phyloP scores from a whole-genome alignment of 1,140 invertebrate genomes.

The Drosophila navojoa region DNA sequence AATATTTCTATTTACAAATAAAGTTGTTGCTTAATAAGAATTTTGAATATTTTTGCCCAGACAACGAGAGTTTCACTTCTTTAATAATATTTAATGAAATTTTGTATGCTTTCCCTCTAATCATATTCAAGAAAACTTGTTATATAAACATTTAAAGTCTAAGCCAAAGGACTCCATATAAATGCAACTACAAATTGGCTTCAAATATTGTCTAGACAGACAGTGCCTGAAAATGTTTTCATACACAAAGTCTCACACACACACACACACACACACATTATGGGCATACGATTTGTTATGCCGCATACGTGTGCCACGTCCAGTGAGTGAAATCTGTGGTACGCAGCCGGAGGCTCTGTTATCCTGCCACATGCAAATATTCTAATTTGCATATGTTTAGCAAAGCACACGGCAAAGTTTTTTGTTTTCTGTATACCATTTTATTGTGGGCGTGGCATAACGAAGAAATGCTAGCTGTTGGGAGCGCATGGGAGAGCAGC shows the following conservation, averaged over 20 bases:
- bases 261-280: not conserved
- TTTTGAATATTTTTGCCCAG: no score
- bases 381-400: conserved; percentile 78
- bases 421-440: conserved; percentile 20
- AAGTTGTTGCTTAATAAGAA: no score
- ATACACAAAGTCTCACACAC: not conserved
- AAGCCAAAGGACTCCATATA: conserved; percentile 3
- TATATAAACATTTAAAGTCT: conserved; percentile 15
- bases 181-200: conserved; percentile 45
- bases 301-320: conserved; percentile 49
- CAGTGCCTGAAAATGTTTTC: not conserved
- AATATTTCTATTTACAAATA: not conserved
- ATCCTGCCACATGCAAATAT: conserved; percentile 74
- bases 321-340: conserved; percentile 16
- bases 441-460: conserved; percentile 22
- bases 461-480: conserved; percentile 12
- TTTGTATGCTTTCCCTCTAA: not conserved
- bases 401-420: conserved; percentile 39
- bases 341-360: conserved; percentile 13
- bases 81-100: not conserved
- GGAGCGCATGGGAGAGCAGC: conserved; percentile 15
- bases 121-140: not conserved
- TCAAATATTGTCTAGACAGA: conserved; percentile 70
- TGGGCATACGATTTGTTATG: conserved; percentile 39
- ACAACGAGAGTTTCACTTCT: not conserved